These are phyloP conservation scores for Hafferia zeledoni DNA, from an alignment of 2,797 vertebrate genomes.

Conservation along the genomic window DNA sequence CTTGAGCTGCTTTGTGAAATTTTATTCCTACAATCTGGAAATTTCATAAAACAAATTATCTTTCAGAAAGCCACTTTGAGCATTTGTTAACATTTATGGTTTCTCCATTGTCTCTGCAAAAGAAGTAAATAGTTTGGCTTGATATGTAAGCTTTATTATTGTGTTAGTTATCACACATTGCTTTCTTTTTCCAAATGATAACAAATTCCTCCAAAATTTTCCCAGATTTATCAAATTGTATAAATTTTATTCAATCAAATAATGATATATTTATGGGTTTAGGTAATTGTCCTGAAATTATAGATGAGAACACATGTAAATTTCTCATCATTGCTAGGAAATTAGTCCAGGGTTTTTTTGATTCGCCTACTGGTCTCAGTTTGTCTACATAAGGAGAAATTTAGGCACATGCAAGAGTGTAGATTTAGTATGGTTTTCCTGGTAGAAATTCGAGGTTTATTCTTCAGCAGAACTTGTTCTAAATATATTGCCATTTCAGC, in stretches of 20 bases:
- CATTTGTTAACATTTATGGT: not conserved
- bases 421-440: not conserved
- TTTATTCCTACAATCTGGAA: not conserved
- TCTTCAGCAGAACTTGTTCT: not conserved
- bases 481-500: not conserved
- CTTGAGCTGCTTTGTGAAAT: not conserved
- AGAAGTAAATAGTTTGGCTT: not conserved
- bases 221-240: not conserved
- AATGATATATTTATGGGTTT: not conserved
- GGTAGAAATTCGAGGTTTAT: not conserved
- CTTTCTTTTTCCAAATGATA: not conserved
- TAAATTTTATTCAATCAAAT: not conserved
- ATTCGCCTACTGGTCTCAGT: not conserved
- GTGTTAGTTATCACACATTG: not conserved
- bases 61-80: not conserved
- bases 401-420: not conserved
- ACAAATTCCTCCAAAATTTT: not conserved
- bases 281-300: not conserved
- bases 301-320: not conserved
- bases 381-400: not conserved
- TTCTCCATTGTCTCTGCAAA: not conserved
- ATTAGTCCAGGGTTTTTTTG: accelerated
- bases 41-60: not conserved
- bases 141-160: not conserved
- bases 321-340: not conserved